A percentile compares a stretch with the other conserved stretches of the same genome.
Evolutionary conservation across 1,140 invertebrate genomes (phyloP).

Genomic region (Drosophila micromelanica): DNA sequence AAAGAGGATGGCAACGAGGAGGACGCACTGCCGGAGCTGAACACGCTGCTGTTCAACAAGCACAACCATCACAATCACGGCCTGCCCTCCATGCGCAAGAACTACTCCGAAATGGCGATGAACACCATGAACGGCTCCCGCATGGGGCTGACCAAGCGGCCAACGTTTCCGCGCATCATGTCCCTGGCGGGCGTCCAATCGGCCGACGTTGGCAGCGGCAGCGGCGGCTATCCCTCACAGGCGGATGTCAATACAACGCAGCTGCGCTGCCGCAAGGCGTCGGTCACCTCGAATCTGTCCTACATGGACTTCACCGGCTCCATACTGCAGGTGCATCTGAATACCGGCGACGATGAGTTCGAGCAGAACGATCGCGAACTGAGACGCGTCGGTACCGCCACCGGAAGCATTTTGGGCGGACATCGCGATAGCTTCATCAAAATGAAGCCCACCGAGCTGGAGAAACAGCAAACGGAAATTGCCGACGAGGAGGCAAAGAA

Average conservation of each 20-base stretch:
- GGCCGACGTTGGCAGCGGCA: conserved; percentile 51
- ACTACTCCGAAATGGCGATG: conserved; percentile 83
- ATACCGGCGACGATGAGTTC: conserved; percentile 84
- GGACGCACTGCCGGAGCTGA: conserved; percentile 84
- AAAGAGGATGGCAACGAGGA: conserved; percentile 85
- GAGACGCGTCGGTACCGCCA: conserved; percentile 78
- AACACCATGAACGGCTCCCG: conserved; percentile 79
- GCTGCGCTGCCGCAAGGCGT: conserved; percentile 86
- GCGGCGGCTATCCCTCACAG: conserved; percentile 68
- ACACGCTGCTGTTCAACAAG: conserved; percentile 79
- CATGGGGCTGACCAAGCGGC: conserved; percentile 74
- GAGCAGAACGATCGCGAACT: conserved; percentile 81
- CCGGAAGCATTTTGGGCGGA: conserved; percentile 63
- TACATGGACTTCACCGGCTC: conserved; percentile 90
- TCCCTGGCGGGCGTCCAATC: conserved; percentile 76
- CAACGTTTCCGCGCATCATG: conserved; percentile 84
- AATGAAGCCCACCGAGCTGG: conserved; percentile 79
- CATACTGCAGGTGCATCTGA: conserved; percentile 88
- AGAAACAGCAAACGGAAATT: conserved; percentile 60
- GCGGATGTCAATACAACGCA: conserved; percentile 69
- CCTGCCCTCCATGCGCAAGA: conserved; percentile 72
- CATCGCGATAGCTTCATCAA: conserved; percentile 82
- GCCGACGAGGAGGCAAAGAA: conserved; percentile 60
- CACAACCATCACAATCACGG: conserved; percentile 35
- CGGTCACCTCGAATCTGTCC: conserved; percentile 89